These are phyloP conservation scores for Lobophora halterata DNA, from an alignment of 2,888 invertebrate genomes.

Conservation along the genomic window DNA sequence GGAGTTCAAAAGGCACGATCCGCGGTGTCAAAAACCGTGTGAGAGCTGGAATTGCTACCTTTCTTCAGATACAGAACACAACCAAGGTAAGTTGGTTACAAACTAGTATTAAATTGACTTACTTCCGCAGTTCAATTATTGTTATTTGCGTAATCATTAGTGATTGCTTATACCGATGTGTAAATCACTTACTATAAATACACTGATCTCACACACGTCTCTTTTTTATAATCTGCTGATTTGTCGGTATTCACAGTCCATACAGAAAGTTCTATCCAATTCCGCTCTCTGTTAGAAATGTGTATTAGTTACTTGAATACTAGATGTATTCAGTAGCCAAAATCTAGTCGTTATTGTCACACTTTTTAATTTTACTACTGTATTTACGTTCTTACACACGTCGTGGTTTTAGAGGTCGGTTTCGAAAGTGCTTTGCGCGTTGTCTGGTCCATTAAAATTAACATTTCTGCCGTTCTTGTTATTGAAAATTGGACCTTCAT, in stretches of 20 bases:
- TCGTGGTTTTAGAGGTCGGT: slow-evolving; percentile 71
- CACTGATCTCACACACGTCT: too few relatives aligned
- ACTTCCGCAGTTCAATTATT: too few relatives aligned
- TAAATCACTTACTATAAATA: too few relatives aligned
- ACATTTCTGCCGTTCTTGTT: slow-evolving; percentile 42
- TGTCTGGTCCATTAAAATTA: slow-evolving; percentile 55
- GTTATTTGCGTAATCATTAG: too few relatives aligned
- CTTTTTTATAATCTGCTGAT: too few relatives aligned
- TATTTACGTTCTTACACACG: slow-evolving; percentile 60
- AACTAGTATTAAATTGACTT: too few relatives aligned
- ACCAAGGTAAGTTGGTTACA: slow-evolving; percentile 91
- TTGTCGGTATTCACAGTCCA: too few relatives aligned
- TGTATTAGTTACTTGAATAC: slow-evolving; percentile 6
- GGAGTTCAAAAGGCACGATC: slow-evolving; percentile 95
- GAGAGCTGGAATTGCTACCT: slow-evolving; percentile 96
- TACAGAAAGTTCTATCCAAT: too few relatives aligned
- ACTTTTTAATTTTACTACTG: slow-evolving; percentile 44
- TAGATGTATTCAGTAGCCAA: slow-evolving; percentile 1
- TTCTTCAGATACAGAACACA: slow-evolving; percentile 90
- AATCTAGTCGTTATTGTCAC: slow-evolving; percentile 33
- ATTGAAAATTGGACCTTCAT: slow-evolving; percentile 58
- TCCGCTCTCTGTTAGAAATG: too few relatives aligned
- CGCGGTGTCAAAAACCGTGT: slow-evolving; percentile 97
- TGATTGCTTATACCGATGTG: too few relatives aligned
- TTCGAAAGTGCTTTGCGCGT: slow-evolving; percentile 66